These are phyloP conservation scores for Epizoanthus fatuus DNA, from an alignment of 92 coral and sea anemone genomes.

Conservation along the genomic window DNA sequence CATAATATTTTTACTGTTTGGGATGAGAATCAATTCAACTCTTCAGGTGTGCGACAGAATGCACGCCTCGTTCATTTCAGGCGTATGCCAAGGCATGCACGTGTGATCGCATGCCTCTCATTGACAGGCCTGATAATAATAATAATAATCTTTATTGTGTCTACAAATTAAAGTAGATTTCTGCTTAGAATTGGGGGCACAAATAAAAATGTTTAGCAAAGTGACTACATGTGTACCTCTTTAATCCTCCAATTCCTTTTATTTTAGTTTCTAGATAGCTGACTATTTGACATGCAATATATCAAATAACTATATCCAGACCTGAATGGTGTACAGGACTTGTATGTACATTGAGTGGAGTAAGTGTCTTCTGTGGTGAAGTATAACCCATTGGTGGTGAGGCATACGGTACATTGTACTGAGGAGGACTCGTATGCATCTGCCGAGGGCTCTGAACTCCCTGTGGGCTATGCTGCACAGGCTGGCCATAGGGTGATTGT, in stretches of 20 bases:
- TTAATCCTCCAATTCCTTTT: too few relatives aligned
- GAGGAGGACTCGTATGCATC: conserved; percentile 61
- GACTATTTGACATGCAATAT: not conserved
- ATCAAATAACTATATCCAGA: not conserved
- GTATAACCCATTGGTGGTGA: conserved; percentile 46
- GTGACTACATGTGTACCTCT: not conserved
- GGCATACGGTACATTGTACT: conserved; percentile 14
- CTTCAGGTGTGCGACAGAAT: too few relatives aligned
- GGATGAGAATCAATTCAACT: too few relatives aligned
- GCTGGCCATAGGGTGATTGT: conserved; percentile 79
- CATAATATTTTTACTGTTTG: too few relatives aligned
- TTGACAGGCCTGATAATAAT: too few relatives aligned
- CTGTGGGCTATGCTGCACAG: conserved; percentile 82
- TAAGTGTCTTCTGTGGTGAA: conserved; percentile 40
- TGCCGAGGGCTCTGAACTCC: conserved; percentile 63
- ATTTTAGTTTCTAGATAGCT: too few relatives aligned
- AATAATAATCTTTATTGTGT: too few relatives aligned
- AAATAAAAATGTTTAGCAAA: not conserved
- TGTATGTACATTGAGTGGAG: conserved; percentile 34
- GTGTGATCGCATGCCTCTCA: too few relatives aligned
- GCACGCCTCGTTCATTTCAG: too few relatives aligned
- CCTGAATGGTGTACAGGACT: conserved; percentile 47
- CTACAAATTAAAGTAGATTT: too few relatives aligned
- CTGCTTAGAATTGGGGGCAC: too few relatives aligned
- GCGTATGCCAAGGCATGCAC: too few relatives aligned